These are phyloP conservation scores for Acanthosepion lycidas DNA, from an alignment of 2,888 invertebrate species.

Conservation along the genomic window DNA sequence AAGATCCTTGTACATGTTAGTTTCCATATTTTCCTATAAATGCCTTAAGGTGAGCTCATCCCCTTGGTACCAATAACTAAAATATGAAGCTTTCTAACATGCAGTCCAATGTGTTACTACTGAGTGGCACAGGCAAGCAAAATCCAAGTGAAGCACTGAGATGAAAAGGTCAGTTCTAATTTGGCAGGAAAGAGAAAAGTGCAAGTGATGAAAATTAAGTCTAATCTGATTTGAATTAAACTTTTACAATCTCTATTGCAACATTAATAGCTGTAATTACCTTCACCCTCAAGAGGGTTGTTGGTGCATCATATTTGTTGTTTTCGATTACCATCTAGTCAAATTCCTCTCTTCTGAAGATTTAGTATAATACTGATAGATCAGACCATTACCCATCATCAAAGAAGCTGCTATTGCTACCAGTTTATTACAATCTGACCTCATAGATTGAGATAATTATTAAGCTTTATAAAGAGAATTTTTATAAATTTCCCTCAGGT, in stretches of 20 bases:
- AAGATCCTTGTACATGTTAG: no score
- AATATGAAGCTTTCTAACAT: neutral
- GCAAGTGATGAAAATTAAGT: neutral
- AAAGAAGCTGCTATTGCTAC: no score
- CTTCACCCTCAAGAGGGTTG: neutral
- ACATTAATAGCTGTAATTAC: neutral
- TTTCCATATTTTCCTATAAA: no score
- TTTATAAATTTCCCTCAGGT: no score
- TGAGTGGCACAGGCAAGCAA: no score
- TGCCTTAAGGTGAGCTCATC: no score
- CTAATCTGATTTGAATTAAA: neutral
- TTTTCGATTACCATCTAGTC: neutral
- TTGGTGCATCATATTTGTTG: neutral
- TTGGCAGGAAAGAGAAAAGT: slow-evolving; percentile 1
- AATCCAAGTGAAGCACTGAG: no score
- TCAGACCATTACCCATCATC: no score
- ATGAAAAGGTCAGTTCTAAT: neutral
- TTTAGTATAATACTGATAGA: no score
- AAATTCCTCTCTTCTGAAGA: neutral
- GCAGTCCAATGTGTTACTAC: neutral
- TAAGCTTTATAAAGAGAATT: no score
- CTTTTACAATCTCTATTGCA: neutral
- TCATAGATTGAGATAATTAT: no score
- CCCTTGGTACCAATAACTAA: neutral
- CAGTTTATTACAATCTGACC: no score